Evolutionary conservation across 2,888 invertebrate genomes (phyloP), one percentile per base, ranked within the genome.

Genomic region (Apeira syringaria): DNA sequence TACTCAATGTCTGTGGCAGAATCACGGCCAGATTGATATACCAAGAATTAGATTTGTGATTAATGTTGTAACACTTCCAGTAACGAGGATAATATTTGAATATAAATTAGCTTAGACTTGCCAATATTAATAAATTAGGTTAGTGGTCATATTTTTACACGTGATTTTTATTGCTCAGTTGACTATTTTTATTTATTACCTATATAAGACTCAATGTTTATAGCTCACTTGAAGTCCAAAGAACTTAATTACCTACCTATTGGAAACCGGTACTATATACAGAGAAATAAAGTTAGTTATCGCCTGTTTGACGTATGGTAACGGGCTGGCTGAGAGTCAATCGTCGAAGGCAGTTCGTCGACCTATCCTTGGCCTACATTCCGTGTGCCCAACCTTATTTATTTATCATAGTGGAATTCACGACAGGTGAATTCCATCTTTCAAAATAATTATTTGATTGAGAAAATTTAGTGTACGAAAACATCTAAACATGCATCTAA

Each of bases 331-430:
- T 12, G 25, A 6, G 10, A 6, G 39, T 10, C 27, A 11, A 35
- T 40, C 43, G 39, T 40, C 29, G 29, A 34, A 43, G 36, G 36
- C 39, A 40, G 50, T 54, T 38, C 56, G 56, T 49, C 59, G 57
- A 61, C 58, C 61, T 67, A 73, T 70, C 79, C 76, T 75, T 75
- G 74, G 63, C 68, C 70, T 59, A 64, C 58, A 76, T 72, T 50
- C 66, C 24, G 36, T 48, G 24, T 46, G 30, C 36, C 36, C 35
- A 18, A 30, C 42, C 47, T 40, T 46, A 28, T 39, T 34, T 35
- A 45, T 34, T 28, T 42, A 42, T 34, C 41, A 37, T 2, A 8
- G 7, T 9, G 18, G 29, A 37, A 34, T 34, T 36, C 10, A 12
- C 9, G 25, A 32, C 9, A 30, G 10, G 25, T 20, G 5, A 7